A percentile compares a stretch with the other conserved stretches of the same genome.
Evolutionary conservation across 2,797 vertebrate genomes (phyloP).

Genomic region (Syngnathus rostellatus): DNA sequence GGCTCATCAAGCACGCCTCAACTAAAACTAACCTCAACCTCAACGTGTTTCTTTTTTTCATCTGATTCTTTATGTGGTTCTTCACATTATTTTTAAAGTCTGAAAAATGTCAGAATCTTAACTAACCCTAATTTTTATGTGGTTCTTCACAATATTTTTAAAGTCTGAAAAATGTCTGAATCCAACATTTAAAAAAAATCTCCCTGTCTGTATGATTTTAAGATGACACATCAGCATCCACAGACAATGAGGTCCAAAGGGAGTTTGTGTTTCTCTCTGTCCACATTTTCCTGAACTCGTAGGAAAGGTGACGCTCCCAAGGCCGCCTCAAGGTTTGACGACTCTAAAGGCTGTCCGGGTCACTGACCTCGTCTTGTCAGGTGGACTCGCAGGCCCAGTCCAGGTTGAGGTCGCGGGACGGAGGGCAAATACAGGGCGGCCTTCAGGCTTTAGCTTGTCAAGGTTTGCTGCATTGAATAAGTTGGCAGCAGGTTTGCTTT

Average conservation of each 20-base stretch:
- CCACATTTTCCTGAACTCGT: neutral
- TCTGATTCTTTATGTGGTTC: too few relatives aligned
- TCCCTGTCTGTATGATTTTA: neutral
- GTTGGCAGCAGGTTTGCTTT: neutral
- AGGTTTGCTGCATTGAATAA: slow-evolving; percentile 31
- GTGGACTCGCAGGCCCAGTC: slow-evolving; percentile 27
- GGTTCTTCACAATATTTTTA: too few relatives aligned
- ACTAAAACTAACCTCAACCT: too few relatives aligned
- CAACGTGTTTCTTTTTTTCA: too few relatives aligned
- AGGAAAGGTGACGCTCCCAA: neutral
- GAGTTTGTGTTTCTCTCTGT: neutral
- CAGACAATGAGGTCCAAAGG: neutral
- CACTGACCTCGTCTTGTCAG: slow-evolving; percentile 38
- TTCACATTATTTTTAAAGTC: too few relatives aligned
- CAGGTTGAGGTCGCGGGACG: slow-evolving; percentile 29
- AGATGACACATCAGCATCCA: neutral
- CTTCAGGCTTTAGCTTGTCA: slow-evolving; percentile 27
- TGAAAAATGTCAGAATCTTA: too few relatives aligned
- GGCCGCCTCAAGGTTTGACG: slow-evolving; percentile 33
- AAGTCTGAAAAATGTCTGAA: too few relatives aligned
- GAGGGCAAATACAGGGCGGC: neutral
- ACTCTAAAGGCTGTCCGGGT: slow-evolving; percentile 6
- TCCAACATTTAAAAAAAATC: neutral
- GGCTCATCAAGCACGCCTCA: too few relatives aligned
- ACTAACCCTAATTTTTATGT: too few relatives aligned